Conservation (phyloP, 2,888 invertebrate genomes). For the Phyto melanocephala region DNA sequence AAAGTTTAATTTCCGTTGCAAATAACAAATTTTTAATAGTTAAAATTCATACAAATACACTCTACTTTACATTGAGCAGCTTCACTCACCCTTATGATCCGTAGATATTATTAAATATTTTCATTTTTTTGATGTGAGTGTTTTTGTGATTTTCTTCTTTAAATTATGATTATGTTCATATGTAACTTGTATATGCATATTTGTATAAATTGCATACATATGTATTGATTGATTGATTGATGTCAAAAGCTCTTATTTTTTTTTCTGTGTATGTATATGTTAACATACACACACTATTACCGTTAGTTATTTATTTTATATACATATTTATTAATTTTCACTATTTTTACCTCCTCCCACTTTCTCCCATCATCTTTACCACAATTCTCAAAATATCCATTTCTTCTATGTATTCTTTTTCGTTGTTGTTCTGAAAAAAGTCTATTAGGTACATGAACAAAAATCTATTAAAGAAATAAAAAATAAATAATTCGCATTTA, state of each 20-base stretch:
- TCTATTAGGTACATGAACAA: constrained; percentile 47
- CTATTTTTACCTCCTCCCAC: background rate
- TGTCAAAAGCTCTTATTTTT: constrained; percentile 11
- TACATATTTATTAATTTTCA: constrained; percentile 22
- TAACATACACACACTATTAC: constrained; percentile 9
- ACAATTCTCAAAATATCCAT: background rate
- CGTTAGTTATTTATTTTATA: constrained; percentile 42
- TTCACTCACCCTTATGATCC: constrained; percentile 36
- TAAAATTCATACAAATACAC: constrained; percentile 14
- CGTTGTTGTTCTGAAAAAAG: constrained; percentile 17
- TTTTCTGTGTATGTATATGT: background rate
- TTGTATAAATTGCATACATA: background rate
- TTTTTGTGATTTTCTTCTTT: background rate
- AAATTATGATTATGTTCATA: background rate
- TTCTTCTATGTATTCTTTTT: background rate
- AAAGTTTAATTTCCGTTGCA: background rate
- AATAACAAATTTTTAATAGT: constrained; percentile 5
- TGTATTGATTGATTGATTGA: background rate
- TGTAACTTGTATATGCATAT: background rate
- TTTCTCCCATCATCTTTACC: background rate
- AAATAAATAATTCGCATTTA: constrained; percentile 46
- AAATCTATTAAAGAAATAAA: constrained; percentile 2
- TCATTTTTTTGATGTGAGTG: constrained; percentile 3
- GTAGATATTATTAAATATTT: constrained; percentile 18
- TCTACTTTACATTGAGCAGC: constrained; percentile 35